Evolutionary conservation across 2,888 invertebrate species (phyloP), one percentile per base, ranked within the genome.

Genomic region (Cistogaster globosa): DNA sequence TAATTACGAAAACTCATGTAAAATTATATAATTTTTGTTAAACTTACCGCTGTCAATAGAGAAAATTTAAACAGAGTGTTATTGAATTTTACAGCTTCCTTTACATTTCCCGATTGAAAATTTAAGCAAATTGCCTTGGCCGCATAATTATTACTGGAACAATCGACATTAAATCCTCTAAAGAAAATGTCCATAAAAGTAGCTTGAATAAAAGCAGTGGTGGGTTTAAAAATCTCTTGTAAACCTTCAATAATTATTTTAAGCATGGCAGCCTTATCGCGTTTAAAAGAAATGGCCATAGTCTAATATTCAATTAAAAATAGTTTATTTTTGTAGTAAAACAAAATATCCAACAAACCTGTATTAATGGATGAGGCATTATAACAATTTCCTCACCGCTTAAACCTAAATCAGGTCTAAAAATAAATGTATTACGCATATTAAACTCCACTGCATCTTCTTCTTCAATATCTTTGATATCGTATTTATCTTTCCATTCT

Each of bases 401-500:
- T 1, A 96, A 91, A 0, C 95, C 95, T 0, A 94, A 94, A 58
- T 95, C 94, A 0, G 94, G 93, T 80, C 94, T 94, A 91, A 96
- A 96, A 77, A 93, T 92, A 90, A 95, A 97, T 0, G 94, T 94
- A 84, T 95, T 95, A 63, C 94, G 93, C 89, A 94, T 94, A 88
- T 94, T 95, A 89, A 95, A 97, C 0, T 94, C 94, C 7, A 97
- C 94, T 0, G 96, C 95, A 88, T 97, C 97, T 26, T 95, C 94
- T 7, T 93, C 94, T 20, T 95, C 95, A 48, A 95, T 93, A 88
- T 97, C 97, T 87, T 94, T 93, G 0, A 96, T 88, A 83, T 96
- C 94, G 8, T 95, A 94, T 91, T 97, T 97, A 87, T 95, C 94
- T 89, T 96, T 96, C 95, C 96, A 96, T 93, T 97, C 96, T 38